A percentile compares a stretch with the other conserved stretches of the same genome.
Evolutionary conservation across 2,797 vertebrate genomes (phyloP).

Genomic region (Ctenopoma kingsleyae): DNA sequence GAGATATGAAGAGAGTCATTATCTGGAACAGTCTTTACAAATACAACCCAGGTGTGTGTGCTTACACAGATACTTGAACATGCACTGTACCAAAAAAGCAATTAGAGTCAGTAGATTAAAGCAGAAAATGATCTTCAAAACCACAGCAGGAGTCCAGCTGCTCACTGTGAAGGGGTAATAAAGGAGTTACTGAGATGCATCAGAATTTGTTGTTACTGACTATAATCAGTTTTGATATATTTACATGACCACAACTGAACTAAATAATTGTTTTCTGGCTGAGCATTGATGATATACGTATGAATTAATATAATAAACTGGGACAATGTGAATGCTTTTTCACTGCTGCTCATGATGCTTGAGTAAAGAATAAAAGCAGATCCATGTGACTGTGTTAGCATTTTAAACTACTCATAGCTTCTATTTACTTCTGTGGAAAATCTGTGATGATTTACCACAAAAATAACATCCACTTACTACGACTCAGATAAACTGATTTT

Average conservation of each 20-base stretch:
- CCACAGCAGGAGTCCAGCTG: constrained; percentile 65
- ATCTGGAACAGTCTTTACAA: constrained; percentile 26
- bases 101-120: constrained; percentile 64
- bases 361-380: too few relatives aligned
- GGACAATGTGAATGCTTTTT: neutral
- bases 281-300: too few relatives aligned
- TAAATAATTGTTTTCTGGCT: neutral
- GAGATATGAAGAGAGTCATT: constrained; percentile 15
- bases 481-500: neutral
- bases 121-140: constrained; percentile 70
- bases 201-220: constrained; percentile 32
- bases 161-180: constrained; percentile 40
- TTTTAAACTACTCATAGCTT: neutral
- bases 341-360: neutral
- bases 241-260: constrained; percentile 5
- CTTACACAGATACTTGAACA: constrained; percentile 45
- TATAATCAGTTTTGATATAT: constrained; percentile 21
- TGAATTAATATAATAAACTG: neutral
- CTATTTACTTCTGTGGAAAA: too few relatives aligned
- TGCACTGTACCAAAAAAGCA: constrained; percentile 52
- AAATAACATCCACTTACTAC: neutral
- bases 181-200: constrained; percentile 46
- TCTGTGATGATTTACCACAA: neutral
- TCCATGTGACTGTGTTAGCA: neutral
- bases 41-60: constrained; percentile 47